These are phyloP conservation scores for Parnassius apollo DNA, from an alignment of 2,888 invertebrate genomes.

Conservation along the genomic window DNA sequence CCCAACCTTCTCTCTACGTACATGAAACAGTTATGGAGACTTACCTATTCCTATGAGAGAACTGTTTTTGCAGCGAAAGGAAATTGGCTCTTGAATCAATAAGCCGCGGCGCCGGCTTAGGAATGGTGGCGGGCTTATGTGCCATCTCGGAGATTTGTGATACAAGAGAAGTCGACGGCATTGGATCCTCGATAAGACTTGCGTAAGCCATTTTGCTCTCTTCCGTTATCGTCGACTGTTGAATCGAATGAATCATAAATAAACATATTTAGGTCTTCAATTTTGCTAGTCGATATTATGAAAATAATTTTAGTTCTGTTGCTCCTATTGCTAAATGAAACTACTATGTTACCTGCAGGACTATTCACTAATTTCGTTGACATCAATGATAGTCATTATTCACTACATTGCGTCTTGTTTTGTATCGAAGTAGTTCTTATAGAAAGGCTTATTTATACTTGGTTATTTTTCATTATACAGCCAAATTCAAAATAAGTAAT, in stretches of 20 bases:
- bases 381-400: no score
- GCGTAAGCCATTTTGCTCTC: constrained; percentile 97
- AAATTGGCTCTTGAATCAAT: constrained; percentile 37
- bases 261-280: constrained; percentile 20
- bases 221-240: constrained; percentile 90
- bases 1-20: no score
- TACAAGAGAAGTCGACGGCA: constrained; percentile 50
- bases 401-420: no score
- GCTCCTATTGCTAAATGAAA: no score
- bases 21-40: not conserved
- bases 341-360: no score
- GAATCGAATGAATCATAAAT: constrained; percentile 29
- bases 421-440: no score
- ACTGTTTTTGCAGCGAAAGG: constrained; percentile 48
- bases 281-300: no score
- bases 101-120: constrained; percentile 42
- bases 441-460: no score
- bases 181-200: constrained; percentile 91
- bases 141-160: constrained; percentile 42
- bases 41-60: constrained; percentile 23
- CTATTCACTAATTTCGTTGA: no score
- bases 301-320: no score
- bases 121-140: constrained; percentile 44
- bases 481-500: no score
- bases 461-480: no score